A percentile compares a stretch with the other conserved stretches of the same genome.
phyloP scores from a whole-genome alignment of 2,888 invertebrate genomes.

The Ariolimax columbianus region DNA sequence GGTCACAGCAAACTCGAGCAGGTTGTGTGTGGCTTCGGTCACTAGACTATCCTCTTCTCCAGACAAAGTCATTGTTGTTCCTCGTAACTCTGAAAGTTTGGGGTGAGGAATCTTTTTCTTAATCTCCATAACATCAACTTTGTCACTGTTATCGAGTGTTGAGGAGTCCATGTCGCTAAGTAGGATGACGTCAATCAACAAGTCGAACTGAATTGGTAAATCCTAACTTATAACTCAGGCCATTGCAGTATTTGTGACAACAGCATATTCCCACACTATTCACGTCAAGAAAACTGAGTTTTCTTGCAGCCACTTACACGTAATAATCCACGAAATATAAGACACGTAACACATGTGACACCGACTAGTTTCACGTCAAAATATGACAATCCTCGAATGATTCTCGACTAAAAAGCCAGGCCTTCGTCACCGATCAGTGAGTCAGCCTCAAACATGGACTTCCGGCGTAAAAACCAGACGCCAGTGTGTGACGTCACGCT shows the following conservation, averaged over 20 bases:
- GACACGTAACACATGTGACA: neutral
- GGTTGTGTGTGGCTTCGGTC: conserved; percentile 55
- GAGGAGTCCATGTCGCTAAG: conserved; percentile 46
- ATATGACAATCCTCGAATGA: neutral
- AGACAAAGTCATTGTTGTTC: conserved; percentile 54
- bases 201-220: conserved; percentile 47
- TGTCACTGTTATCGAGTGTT: conserved; percentile 38
- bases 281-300: neutral
- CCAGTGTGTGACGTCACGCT: conserved; percentile 52
- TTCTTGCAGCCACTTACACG: neutral
- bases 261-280: neutral
- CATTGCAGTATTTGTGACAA: neutral
- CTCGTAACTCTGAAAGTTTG: conserved; percentile 44
- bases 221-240: too few relatives aligned
- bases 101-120: conserved; percentile 44
- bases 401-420: neutral
- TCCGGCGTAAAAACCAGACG: conserved; percentile 46
- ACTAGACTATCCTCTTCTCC: conserved; percentile 55
- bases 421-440: conserved; percentile 54
- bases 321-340: neutral
- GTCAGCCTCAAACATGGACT: conserved; percentile 50
- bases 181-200: conserved; percentile 57
- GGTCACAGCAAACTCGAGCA: conserved; percentile 64
- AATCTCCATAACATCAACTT: conserved; percentile 53
- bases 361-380: neutral